Conservation (phyloP, 1,140 invertebrate genomes). For the Ceratina calcarata region DNA sequence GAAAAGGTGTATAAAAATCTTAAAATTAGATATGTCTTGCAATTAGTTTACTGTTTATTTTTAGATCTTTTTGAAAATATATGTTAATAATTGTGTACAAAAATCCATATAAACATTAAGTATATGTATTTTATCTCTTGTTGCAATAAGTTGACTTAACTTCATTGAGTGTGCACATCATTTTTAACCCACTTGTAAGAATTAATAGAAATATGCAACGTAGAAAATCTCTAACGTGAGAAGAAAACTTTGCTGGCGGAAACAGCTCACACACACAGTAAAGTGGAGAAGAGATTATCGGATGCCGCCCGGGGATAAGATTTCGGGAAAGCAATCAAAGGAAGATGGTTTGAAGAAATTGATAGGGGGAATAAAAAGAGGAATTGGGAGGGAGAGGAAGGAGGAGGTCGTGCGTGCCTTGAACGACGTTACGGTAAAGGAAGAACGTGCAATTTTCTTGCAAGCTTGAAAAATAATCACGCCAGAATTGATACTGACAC, state of each 20-base stretch:
- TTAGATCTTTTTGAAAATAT: too few relatives aligned
- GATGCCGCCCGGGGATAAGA: neutral
- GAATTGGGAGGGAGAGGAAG: slow-evolving; percentile 2
- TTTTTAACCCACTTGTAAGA: too few relatives aligned
- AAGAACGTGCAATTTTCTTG: slow-evolving; percentile 72
- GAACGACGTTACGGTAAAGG: slow-evolving; percentile 33
- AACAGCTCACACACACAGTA: neutral
- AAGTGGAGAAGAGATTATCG: neutral
- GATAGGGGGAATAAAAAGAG: neutral
- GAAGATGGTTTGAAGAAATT: neutral
- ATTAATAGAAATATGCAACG: too few relatives aligned
- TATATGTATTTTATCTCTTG: too few relatives aligned
- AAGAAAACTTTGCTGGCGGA: neutral
- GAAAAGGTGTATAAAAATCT: neutral
- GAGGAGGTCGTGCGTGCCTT: slow-evolving; percentile 20
- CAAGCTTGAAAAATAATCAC: slow-evolving; percentile 70
- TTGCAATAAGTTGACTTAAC: too few relatives aligned
- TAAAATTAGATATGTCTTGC: too few relatives aligned
- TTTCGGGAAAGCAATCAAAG: neutral
- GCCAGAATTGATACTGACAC: slow-evolving; percentile 57
- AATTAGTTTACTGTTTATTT: too few relatives aligned
- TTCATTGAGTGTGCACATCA: too few relatives aligned
- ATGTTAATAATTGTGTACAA: too few relatives aligned
- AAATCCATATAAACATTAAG: too few relatives aligned
- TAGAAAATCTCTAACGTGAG: too few relatives aligned